Conservation (phyloP, 2,888 invertebrate genomes). For the Zygaena filipendulae region DNA sequence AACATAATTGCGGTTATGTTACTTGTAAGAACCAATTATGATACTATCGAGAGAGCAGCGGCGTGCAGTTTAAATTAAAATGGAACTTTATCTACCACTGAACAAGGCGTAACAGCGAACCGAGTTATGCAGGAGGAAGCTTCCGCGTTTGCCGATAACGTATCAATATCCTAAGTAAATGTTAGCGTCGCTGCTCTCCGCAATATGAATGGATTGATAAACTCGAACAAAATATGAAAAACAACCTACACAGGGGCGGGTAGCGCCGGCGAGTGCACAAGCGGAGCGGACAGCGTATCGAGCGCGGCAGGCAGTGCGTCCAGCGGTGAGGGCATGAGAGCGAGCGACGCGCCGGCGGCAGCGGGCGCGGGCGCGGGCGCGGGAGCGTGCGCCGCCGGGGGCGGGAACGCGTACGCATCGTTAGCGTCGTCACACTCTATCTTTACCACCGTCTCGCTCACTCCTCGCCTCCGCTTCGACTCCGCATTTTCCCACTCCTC, state of each 20-base stretch:
- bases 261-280: constrained; percentile 20
- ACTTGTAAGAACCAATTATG: too few relatives aligned
- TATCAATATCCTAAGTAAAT: too few relatives aligned
- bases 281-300: constrained; percentile 21
- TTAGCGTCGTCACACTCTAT: constrained; percentile 78
- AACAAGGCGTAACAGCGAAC: too few relatives aligned
- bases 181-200: too few relatives aligned
- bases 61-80: too few relatives aligned
- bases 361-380: constrained; percentile 24
- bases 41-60: too few relatives aligned
- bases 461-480: constrained; percentile 64
- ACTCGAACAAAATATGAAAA: too few relatives aligned
- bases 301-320: constrained; percentile 21
- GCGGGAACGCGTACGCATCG: constrained; percentile 75
- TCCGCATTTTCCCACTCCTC: constrained; percentile 61
- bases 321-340: constrained; percentile 14
- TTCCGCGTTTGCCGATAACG: too few relatives aligned
- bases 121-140: too few relatives aligned
- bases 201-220: too few relatives aligned
- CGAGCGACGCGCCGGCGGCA: constrained; percentile 41
- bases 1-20: too few relatives aligned
- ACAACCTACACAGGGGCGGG: constrained; percentile 21
- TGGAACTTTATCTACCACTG: too few relatives aligned
- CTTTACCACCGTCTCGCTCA: constrained; percentile 74
- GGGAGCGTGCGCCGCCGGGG: constrained; percentile 48